Base-by-base conservation (phyloP, 2,113 vertebrate species). In the Myrmecobius fasciatus region DNA sequence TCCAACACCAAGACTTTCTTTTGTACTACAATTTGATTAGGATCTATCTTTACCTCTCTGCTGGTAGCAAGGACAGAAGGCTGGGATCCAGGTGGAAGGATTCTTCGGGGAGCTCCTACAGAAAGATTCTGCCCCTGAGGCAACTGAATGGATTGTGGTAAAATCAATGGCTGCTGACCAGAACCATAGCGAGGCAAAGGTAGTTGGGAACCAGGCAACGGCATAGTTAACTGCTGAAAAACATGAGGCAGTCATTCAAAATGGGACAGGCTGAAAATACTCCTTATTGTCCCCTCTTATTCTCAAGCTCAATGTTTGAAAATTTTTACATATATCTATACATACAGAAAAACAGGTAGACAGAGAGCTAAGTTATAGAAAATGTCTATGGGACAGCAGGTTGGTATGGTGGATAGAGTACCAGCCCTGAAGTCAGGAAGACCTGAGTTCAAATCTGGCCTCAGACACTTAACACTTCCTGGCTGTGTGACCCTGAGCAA, bases 61-160 rank as follows among this genome's bases (percentile, higher is more conserved):
- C 98, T 99, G 97, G 99, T 98, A 48, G 98, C 98, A 98, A 99
- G 99, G 96, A 99, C 98, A 4, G 98, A 98, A 8, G 99, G 98
- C 98, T 99, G 99, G 46, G 99, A 99, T 54, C 99, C 99, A 0
- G 99, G 99, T 2, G 99, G 99, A 8, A 99, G 97, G 97, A 99
- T 99, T 93, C 99, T 99, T 28, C 99, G 99, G 8, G 99, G 99
- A 49, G 98, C 99, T 89, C 99, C 99, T 0, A 99, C 99, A 0
- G 99, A 98, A 93, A 99, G 98, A 98, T 99, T 99, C 97, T 99
- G 99, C 47, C 99, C 99, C 96, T 99, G 99, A 28, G 99, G 99
- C 94, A 99, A 98, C 99, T 99, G 99, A 97, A 99, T 99, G 97
- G 99, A 99, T 98, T 99, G 99, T 2, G 99, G 99, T 28, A 99